Conservation (phyloP, 92 coral and sea anemone genomes). For the Muricea muricata region DNA sequence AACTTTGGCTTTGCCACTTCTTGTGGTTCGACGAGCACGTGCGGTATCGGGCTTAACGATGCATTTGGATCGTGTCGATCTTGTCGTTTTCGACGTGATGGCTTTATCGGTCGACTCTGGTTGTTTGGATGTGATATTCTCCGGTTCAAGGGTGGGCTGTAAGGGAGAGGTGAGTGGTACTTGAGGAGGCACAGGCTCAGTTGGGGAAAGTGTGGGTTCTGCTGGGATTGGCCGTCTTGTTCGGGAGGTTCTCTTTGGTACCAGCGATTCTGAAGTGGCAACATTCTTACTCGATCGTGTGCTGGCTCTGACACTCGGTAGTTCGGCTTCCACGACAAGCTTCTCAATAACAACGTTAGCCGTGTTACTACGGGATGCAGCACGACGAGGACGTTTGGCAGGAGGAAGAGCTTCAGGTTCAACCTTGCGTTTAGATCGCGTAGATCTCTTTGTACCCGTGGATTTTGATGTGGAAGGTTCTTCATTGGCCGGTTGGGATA, state of each 20-base stretch:
- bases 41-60: slow-evolving; percentile 61
- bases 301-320: background rate
- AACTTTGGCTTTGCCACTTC: background rate
- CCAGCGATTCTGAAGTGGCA: background rate
- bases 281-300: background rate
- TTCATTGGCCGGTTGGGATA: background rate
- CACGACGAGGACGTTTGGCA: slow-evolving; percentile 72
- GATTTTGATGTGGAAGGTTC: slow-evolving; percentile 26
- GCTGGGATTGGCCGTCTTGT: too few relatives aligned
- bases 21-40: slow-evolving; percentile 65
- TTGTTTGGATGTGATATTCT: background rate
- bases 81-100: slow-evolving; percentile 7
- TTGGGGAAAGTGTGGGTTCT: background rate
- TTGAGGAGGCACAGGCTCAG: background rate
- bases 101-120: background rate
- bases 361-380: slow-evolving; percentile 17
- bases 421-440: slow-evolving; percentile 77
- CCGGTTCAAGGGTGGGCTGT: background rate
- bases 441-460: too few relatives aligned
- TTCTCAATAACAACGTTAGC: background rate
- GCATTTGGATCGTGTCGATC: slow-evolving; percentile 75
- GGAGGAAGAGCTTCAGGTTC: slow-evolving; percentile 60
- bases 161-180: slow-evolving; percentile 14
- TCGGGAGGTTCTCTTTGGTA: background rate
- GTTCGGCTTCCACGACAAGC: background rate